These are phyloP conservation scores for Diadumene lineata DNA, from an alignment of 92 coral and sea anemone genomes.

Conservation along the genomic window DNA sequence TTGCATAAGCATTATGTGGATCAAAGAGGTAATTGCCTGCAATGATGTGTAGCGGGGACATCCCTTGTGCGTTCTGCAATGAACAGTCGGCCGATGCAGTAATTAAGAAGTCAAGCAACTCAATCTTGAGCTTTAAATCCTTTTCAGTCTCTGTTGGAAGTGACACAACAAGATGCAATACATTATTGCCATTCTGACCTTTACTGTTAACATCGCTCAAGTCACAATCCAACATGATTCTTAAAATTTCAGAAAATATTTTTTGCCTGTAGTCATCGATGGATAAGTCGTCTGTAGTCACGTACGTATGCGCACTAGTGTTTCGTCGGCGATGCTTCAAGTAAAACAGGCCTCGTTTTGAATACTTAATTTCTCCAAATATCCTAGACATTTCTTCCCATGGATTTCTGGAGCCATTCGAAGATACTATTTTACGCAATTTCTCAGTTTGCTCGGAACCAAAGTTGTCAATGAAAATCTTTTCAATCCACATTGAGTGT, in stretches of 20 bases:
- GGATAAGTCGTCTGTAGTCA: not conserved
- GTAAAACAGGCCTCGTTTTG: not conserved
- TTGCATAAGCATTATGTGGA: constrained; percentile 2
- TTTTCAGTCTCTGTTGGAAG: constrained; percentile 40
- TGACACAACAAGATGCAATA: constrained; percentile 56
- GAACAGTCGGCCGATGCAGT: constrained; percentile 38
- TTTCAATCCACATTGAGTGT: no score
- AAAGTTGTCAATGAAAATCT: no score
- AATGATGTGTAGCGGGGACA: constrained; percentile 48
- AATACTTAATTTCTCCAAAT: not conserved
- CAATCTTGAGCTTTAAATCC: not conserved
- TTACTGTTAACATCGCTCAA: constrained; percentile 1
- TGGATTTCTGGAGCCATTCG: not conserved
- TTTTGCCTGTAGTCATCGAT: constrained; percentile 8
- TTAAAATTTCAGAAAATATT: constrained; percentile 5
- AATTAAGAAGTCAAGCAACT: constrained; percentile 22
- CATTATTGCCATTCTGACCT: constrained; percentile 36
- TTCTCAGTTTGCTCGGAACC: no score
- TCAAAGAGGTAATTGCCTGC: constrained; percentile 42
- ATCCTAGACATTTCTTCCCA: not conserved
- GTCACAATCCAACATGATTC: not conserved
- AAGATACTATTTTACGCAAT: no score
- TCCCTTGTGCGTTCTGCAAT: constrained; percentile 26
- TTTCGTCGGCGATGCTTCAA: not conserved
- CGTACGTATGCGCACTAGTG: not conserved